These are phyloP conservation scores for Caenorhabditis sp. DNA, from an alignment of 2,888 invertebrate species.

Conservation along the genomic window DNA sequence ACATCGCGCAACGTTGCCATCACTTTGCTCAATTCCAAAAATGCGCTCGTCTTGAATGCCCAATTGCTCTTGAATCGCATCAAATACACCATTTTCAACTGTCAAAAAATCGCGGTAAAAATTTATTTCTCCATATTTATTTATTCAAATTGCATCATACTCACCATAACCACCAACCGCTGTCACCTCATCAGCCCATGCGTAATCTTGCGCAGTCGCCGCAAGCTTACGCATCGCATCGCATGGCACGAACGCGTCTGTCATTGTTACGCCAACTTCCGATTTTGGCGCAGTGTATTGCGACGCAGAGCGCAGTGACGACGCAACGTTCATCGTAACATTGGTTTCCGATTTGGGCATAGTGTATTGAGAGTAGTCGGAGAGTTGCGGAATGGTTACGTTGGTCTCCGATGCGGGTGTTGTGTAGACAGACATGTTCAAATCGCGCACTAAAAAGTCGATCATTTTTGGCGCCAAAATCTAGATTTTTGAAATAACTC, in stretches of 20 bases:
- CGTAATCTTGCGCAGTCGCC: neutral
- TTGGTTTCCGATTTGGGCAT: conserved; percentile 24
- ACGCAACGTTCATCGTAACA: conserved; percentile 13
- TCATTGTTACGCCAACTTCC: conserved; percentile 27
- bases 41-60: neutral
- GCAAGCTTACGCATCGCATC: neutral
- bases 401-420: conserved; percentile 20
- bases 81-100: neutral
- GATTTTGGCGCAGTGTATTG: conserved; percentile 19
- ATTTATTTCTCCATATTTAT: too few species aligned
- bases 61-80: neutral
- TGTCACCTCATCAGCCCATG: conserved; percentile 12
- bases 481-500: neutral
- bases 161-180: conserved; percentile 5
- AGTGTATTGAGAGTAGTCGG: conserved; percentile 22
- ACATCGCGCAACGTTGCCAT: conserved; percentile 11
- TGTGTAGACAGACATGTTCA: conserved; percentile 17
- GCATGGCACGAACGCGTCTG: conserved; percentile 21
- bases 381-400: conserved; percentile 10
- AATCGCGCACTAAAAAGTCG: conserved; percentile 7
- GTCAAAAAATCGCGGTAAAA: neutral
- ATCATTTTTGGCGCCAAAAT: neutral
- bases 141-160: neutral
- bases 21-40: conserved; percentile 15
- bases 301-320: neutral